Percentiles rank a stretch among this genome's conserved stretches.
phyloP scores from a whole-genome alignment of 2,888 invertebrate species.

The Strigamia crassipes region DNA sequence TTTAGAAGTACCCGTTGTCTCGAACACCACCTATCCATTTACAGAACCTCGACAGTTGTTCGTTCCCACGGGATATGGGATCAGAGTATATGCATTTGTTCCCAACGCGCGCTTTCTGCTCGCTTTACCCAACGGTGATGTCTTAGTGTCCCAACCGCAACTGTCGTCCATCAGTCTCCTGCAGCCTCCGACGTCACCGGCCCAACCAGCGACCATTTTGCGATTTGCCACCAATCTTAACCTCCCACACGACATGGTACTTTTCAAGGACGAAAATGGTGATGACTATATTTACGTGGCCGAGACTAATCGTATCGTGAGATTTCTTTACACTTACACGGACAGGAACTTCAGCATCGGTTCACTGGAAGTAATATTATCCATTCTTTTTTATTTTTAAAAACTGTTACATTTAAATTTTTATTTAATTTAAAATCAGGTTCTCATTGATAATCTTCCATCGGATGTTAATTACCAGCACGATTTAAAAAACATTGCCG shows the following conservation, averaged over 20 bases:
- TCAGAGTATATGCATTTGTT: slow-evolving; percentile 18
- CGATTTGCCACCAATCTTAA: background rate
- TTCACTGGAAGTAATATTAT: background rate
- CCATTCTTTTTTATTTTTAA: too few relatives aligned
- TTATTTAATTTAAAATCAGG: background rate
- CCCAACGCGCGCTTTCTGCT: slow-evolving; percentile 41
- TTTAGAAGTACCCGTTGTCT: background rate
- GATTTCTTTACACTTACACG: background rate
- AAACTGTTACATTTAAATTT: too few relatives aligned
- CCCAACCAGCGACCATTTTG: background rate
- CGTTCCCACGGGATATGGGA: slow-evolving; percentile 26
- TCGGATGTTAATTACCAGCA: background rate
- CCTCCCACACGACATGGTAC: slow-evolving; percentile 34
- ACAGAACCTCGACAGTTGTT: background rate
- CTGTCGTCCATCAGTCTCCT: background rate
- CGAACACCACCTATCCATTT: background rate
- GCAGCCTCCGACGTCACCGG: background rate
- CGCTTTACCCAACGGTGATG: slow-evolving; percentile 13
- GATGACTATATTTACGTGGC: slow-evolving; percentile 22
- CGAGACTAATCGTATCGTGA: background rate
- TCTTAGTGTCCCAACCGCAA: slow-evolving; percentile 32
- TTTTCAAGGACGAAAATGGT: background rate
- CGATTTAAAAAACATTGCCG: background rate
- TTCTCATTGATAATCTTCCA: background rate
- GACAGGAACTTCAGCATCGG: background rate